phyloP scores from a whole-genome alignment of 2,113 vertebrate genomes.

The Triplophysa dalaica region DNA sequence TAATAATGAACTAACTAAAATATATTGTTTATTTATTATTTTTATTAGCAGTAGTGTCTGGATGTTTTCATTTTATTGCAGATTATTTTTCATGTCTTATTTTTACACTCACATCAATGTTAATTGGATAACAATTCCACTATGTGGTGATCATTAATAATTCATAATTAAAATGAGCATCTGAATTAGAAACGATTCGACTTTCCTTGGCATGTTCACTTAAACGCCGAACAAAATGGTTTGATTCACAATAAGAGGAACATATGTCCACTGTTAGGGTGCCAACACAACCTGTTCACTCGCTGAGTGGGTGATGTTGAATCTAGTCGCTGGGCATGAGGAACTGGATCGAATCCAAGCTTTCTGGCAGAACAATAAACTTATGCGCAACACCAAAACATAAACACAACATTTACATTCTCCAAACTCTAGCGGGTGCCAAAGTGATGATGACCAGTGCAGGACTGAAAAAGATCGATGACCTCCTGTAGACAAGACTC shows the following conservation, averaged over 20 bases:
- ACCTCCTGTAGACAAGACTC: background rate
- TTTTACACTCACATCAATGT: too few species aligned
- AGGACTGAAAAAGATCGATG: slow-evolving; percentile 10
- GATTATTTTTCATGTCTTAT: too few species aligned
- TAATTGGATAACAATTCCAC: too few species aligned
- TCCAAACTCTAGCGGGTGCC: slow-evolving; percentile 42
- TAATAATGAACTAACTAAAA: too few species aligned
- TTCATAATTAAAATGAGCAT: background rate
- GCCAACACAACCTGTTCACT: slow-evolving; percentile 57
- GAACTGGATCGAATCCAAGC: slow-evolving; percentile 67
- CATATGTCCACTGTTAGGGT: slow-evolving; percentile 69
- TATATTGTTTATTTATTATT: too few species aligned
- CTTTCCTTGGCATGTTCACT: slow-evolving; percentile 21
- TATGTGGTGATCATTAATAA: background rate
- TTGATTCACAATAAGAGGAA: slow-evolving; percentile 63
- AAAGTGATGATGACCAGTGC: slow-evolving; percentile 9
- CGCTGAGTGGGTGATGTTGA: slow-evolving; percentile 62
- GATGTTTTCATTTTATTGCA: too few species aligned
- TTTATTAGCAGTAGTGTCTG: too few species aligned
- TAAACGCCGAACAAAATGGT: slow-evolving; percentile 35
- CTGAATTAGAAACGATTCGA: slow-evolving; percentile 10
- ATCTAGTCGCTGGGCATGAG: slow-evolving; percentile 75
- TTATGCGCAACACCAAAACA: slow-evolving; percentile 47
- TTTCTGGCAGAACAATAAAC: slow-evolving; percentile 70
- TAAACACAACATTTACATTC: slow-evolving; percentile 64